These are phyloP conservation scores for Corythucha ciliata DNA, from an alignment of 2,888 invertebrate genomes.

Conservation along the genomic window DNA sequence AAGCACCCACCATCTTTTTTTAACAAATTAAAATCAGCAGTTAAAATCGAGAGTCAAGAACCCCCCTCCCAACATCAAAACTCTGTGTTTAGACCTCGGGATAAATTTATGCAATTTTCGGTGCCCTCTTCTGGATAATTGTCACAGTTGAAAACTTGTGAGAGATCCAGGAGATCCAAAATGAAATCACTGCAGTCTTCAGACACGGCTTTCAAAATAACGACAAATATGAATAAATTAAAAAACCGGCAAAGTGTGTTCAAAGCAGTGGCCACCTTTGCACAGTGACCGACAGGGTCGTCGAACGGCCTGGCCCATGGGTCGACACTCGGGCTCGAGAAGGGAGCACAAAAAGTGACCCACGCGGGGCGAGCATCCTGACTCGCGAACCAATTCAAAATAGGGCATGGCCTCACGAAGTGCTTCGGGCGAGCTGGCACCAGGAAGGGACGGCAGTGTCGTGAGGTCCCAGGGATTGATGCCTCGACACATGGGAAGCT, in stretches of 20 bases:
- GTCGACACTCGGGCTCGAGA: constrained; percentile 58
- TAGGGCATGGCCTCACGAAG: constrained; percentile 46
- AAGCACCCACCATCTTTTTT: constrained; percentile 46
- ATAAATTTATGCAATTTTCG: constrained; percentile 48
- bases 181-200: constrained; percentile 54
- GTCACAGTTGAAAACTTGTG: constrained; percentile 51
- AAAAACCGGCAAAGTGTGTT: neutral
- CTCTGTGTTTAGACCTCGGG: constrained; percentile 38
- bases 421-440: constrained; percentile 41
- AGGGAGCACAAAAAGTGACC: constrained; percentile 54
- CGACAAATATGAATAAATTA: neutral
- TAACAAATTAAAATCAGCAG: neutral
- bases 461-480: constrained; percentile 59
- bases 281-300: constrained; percentile 57
- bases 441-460: constrained; percentile 43
- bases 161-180: constrained; percentile 47
- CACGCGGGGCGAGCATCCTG: constrained; percentile 54
- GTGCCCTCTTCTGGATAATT: constrained; percentile 50
- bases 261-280: constrained; percentile 46
- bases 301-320: constrained; percentile 49
- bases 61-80: neutral
- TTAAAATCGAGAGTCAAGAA: neutral
- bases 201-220: constrained; percentile 49
- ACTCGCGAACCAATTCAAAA: constrained; percentile 51
- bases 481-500: constrained; percentile 50